These are phyloP conservation scores for Okapia johnstoni DNA, from an alignment of 2,113 vertebrate species.

Conservation along the genomic window DNA sequence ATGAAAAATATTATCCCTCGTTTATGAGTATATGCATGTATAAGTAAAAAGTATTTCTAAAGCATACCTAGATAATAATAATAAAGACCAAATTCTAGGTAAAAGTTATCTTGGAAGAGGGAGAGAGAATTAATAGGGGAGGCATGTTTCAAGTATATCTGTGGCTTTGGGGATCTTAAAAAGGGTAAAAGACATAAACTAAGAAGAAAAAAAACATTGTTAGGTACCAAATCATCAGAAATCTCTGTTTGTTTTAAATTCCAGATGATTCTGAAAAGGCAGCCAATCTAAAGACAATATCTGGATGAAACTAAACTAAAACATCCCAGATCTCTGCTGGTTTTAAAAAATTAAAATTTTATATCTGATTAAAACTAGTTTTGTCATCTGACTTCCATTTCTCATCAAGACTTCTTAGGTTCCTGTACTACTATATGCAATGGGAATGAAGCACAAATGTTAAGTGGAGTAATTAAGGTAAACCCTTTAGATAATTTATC, in stretches of 20 bases:
- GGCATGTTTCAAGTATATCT: neutral
- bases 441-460: neutral
- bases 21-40: neutral
- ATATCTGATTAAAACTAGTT: neutral
- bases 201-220: neutral
- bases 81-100: neutral
- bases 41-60: neutral
- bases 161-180: neutral
- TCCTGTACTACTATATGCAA: accelerated
- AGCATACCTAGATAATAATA: neutral
- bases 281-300: neutral
- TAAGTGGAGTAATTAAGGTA: neutral
- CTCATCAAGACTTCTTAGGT: neutral
- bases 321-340: neutral
- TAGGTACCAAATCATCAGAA: neutral
- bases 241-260: neutral
- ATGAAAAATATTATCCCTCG: neutral
- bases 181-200: neutral
- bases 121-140: neutral
- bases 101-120: neutral
- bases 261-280: neutral
- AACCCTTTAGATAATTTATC: neutral
- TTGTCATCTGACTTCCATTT: neutral
- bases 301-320: neutral
- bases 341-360: neutral